Evolutionary conservation across 2,797 vertebrate species (phyloP).

Genomic region (Cyclura pinguis): DNA sequence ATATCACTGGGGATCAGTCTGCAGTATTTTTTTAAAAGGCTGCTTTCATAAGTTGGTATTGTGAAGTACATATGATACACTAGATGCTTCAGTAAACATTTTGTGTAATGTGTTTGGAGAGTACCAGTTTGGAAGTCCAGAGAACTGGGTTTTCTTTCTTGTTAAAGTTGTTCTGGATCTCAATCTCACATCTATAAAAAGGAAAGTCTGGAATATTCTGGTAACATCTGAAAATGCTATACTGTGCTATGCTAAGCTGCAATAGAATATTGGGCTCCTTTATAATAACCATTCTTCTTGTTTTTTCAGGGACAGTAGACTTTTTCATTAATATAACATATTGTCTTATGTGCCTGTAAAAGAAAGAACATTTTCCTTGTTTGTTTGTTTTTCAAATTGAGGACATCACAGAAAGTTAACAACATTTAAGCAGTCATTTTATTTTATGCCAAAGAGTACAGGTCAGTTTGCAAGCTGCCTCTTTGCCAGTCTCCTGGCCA

Average conservation of each 20-base stretch:
- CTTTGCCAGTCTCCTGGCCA: background rate
- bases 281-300: background rate
- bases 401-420: background rate
- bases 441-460: background rate
- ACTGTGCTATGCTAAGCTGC: background rate
- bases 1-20: background rate
- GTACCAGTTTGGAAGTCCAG: background rate
- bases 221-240: too few relatives aligned
- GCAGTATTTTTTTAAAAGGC: background rate
- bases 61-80: background rate
- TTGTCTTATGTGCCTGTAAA: constrained; percentile 1
- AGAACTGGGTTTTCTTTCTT: background rate
- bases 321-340: background rate
- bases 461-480: background rate
- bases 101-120: background rate
- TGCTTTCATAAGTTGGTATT: background rate
- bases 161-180: background rate
- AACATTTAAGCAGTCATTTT: background rate
- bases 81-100: background rate
- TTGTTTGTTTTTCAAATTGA: background rate
- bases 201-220: background rate
- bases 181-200: background rate
- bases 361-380: background rate
- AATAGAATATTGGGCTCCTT: background rate
- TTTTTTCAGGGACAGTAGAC: background rate